phyloP scores from a whole-genome alignment of 2,797 vertebrate species.

The Mus spretus region DNA sequence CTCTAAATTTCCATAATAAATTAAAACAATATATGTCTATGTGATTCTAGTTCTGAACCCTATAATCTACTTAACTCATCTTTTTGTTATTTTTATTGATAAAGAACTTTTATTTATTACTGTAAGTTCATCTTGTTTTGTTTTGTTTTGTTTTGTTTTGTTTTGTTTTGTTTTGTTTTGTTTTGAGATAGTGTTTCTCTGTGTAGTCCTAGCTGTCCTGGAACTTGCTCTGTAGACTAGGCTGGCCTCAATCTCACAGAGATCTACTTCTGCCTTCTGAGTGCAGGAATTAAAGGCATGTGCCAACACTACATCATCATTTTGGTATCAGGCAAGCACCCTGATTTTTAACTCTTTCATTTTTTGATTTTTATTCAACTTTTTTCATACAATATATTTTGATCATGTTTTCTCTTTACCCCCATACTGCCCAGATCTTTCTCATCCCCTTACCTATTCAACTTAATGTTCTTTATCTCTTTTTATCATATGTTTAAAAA shows the following conservation, averaged over 20 bases:
- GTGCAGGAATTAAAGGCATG: too few relatives aligned
- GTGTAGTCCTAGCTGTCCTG: too few relatives aligned
- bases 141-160: too few relatives aligned
- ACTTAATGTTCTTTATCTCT: not conserved
- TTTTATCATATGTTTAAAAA: not conserved
- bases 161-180: too few relatives aligned
- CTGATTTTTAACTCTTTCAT: too few relatives aligned
- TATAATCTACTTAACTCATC: not conserved
- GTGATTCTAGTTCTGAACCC: not conserved
- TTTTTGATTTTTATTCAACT: too few relatives aligned
- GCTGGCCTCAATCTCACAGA: too few relatives aligned
- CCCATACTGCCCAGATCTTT: not conserved
- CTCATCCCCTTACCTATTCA: not conserved
- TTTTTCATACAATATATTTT: not conserved
- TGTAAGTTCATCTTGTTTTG: not conserved
- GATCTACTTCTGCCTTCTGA: too few relatives aligned
- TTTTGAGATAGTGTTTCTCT: too few relatives aligned
- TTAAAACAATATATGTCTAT: not conserved
- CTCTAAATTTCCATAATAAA: constrained; percentile 33
- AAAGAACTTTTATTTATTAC: not conserved
- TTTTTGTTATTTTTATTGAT: not conserved
- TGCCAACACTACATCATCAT: too few relatives aligned
- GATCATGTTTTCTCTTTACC: not conserved
- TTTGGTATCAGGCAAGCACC: too few relatives aligned
- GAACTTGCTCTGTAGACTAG: too few relatives aligned